phyloP scores from a whole-genome alignment of 2,797 vertebrate species.

The Pipistrellus pipistrellus region DNA sequence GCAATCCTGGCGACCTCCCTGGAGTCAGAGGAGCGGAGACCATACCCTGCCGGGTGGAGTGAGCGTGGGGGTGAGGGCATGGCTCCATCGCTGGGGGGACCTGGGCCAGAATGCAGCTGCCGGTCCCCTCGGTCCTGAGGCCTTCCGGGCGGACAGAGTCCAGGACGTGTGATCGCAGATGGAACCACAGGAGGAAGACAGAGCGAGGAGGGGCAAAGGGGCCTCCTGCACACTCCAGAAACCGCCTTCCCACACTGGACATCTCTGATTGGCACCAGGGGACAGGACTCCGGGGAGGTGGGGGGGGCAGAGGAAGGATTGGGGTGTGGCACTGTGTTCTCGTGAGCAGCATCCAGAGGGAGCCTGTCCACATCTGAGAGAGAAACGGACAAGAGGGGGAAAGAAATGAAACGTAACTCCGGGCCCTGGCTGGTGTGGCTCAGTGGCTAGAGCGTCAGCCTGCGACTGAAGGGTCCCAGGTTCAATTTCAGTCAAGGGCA shows the following conservation, averaged over 20 bases:
- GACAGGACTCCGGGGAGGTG: background rate
- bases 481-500: no score
- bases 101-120: background rate
- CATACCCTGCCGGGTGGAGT: background rate
- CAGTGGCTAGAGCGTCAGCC: no score
- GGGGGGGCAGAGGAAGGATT: fast-evolving
- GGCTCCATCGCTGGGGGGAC: background rate
- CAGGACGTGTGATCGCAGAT: fast-evolving
- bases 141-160: background rate
- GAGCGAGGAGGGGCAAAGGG: background rate
- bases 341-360: background rate
- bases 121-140: background rate
- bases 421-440: no score
- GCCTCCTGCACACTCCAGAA: background rate
- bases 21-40: background rate
- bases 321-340: fast-evolving
- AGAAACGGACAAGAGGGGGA: background rate
- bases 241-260: no score
- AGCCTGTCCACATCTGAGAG: background rate
- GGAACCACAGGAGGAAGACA: background rate
- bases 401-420: background rate
- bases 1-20: background rate
- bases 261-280: background rate
- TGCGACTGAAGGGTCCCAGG: no score
- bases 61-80: fast-evolving